Evolutionary conservation across 2,888 invertebrate genomes (phyloP), one percentile per base, ranked within the genome.

Genomic region (Synanthedon myopaeformis): DNA sequence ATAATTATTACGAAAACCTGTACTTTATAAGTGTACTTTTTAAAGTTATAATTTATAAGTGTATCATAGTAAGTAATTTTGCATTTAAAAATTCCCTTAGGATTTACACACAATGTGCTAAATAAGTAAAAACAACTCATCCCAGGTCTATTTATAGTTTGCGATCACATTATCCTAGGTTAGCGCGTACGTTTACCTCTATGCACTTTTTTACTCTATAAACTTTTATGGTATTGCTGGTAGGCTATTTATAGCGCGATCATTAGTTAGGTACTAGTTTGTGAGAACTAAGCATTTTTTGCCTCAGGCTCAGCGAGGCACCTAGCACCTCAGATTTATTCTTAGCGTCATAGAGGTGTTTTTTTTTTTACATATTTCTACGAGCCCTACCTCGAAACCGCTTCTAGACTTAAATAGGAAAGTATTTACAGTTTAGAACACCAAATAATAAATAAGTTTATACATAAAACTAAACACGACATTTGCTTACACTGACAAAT

Each of bases 231-330:
- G 63, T 63, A 63, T 63, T 62, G 61, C 61, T 60, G 62, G 53
- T 54, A 62, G 65, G 61, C 60, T 68, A 64, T 65, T 69, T 66
- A 68, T 72, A 72, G 68, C 66, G 54, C 58, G 55, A 63, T 67
- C 67, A 69, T 69, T 70, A 70, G 60, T 57, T 56, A 58, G 61
- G 62, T 67, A 70, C 70, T 61, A 66, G 73, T 70, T 59, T 61
- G 56, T 42, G 49, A 54, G 56, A 41, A 35, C 51, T 52, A 51
- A 14, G 55, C 56, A 59, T 45, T 61, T 58, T 61, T 59, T 63
- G 59, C 60, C 58, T 49, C 55, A 55, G 59, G 58, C 57, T 61
- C 56, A 45, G 45, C 45, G 45, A 53, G 49, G 48, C 19, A 28
- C 42, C 51, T 35, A 53, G 52, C 55, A 55, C 51, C 54, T 51